These are phyloP conservation scores for Linnaemya tessellans DNA, from an alignment of 2,888 invertebrate genomes.

Conservation along the genomic window DNA sequence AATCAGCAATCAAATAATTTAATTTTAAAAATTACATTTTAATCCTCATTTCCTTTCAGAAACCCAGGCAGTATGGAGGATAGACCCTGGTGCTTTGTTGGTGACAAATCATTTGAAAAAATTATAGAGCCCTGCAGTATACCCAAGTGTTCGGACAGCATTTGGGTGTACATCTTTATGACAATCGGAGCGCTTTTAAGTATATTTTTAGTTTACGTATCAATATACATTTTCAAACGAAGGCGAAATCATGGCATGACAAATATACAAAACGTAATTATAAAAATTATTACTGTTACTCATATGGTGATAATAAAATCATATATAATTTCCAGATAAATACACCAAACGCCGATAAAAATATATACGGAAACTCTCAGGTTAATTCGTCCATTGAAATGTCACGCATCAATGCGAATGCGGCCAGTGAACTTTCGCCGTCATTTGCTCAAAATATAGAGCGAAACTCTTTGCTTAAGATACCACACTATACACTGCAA, in stretches of 20 bases:
- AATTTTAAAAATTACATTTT: too few relatives aligned
- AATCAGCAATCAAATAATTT: too few relatives aligned
- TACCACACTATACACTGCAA: constrained; percentile 93
- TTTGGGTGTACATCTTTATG: constrained; percentile 91
- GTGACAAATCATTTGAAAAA: constrained; percentile 88
- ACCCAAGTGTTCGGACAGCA: constrained; percentile 93
- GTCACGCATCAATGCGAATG: constrained; percentile 87
- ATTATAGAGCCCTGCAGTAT: constrained; percentile 91
- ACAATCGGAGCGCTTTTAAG: constrained; percentile 85
- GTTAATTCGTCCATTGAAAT: constrained; percentile 92
- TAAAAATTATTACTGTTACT: too few relatives aligned
- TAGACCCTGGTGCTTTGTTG: constrained; percentile 96
- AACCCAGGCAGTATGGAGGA: constrained; percentile 93
- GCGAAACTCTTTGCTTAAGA: constrained; percentile 84
- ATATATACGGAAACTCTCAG: constrained; percentile 91
- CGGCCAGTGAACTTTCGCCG: constrained; percentile 76
- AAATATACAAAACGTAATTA: constrained; percentile 86
- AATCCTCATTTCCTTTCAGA: too few relatives aligned
- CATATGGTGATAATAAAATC: background rate
- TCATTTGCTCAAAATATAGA: constrained; percentile 83
- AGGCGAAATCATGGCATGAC: constrained; percentile 85
- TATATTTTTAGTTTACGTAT: constrained; percentile 81
- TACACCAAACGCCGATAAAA: constrained; percentile 89
- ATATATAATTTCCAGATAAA: constrained; percentile 84
- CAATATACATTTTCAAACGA: constrained; percentile 77